Evolutionary conservation across 2,888 invertebrate genomes (phyloP), one percentile per base, ranked within the genome.

Genomic region (Teleiodes luculella): DNA sequence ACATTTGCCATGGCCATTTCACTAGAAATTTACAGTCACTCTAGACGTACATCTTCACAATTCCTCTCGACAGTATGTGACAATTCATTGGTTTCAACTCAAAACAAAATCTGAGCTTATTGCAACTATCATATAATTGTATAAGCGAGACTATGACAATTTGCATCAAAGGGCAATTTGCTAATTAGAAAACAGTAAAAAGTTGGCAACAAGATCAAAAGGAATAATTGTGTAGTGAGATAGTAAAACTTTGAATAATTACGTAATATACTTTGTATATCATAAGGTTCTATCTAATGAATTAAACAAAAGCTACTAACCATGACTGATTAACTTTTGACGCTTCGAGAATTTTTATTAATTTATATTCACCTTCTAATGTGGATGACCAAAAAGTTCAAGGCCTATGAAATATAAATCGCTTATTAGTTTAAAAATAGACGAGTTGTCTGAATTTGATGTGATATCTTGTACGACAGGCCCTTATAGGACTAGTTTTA

Each of bases 1-100:
- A 55, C 52, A 60, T 72, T 62, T 53, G 65, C 59, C 58, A 61
- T 52, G 63, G 61, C 53, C 8, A 37, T 43, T 43, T 43, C n/a
- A 54, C 60, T 59, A n/a, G 46, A 18, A 10, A 49, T 13, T n/a
- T 18, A 1, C 31, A 18, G 18, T 43, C 18, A 43, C 30, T 13
- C 31, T 5, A 8, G 35, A 7, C 24, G 35, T 52, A 43, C 33
- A 41, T 43, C 48, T 35, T 43, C n/a, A 13, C 8, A 18, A 30
- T 51, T 41, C 30, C 28, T 14, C 11, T 46, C 31, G 46, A 14
- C 46, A 31, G 11, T 14, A 14, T 31, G 14, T 24, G 20, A 20
- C 20, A 10, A 6, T 37, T 24, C 6, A 24, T 14, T 5, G n/a
- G 5, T n/a, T 43, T 43, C 24, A 6, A 39, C 5, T 7, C 10